Conservation (phyloP, 2,797 vertebrate genomes). For the Lepilemur septentrionalis region DNA sequence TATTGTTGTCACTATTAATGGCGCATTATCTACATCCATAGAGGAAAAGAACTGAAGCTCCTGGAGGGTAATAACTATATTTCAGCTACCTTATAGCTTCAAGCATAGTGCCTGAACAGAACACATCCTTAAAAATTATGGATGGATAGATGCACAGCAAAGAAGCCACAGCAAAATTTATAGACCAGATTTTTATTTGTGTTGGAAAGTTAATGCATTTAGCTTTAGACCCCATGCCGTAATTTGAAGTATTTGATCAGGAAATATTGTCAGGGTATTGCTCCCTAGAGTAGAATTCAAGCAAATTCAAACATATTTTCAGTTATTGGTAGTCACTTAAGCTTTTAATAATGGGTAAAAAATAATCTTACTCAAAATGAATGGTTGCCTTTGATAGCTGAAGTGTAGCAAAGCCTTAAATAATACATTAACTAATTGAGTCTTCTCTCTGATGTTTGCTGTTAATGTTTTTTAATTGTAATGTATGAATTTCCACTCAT, state of each 20-base stretch:
- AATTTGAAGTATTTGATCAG: constrained; percentile 27
- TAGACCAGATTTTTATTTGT: not conserved
- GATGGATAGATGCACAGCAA: not conserved
- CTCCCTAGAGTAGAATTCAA: constrained; percentile 53
- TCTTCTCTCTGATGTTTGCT: constrained; percentile 28
- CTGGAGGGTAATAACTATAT: not conserved
- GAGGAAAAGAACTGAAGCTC: not conserved
- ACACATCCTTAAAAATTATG: not conserved
- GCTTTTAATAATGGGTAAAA: constrained; percentile 64
- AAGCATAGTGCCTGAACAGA: not conserved
- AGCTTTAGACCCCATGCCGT: constrained; percentile 5
- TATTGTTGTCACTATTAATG: not conserved
- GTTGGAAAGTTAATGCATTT: constrained; percentile 40
- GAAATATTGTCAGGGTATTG: not conserved
- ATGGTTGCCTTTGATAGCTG: constrained; percentile 36
- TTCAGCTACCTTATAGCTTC: not conserved
- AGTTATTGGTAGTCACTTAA: constrained; percentile 53
- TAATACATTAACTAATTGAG: constrained; percentile 68
- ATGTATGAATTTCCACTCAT: constrained; percentile 48
- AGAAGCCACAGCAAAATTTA: not conserved
- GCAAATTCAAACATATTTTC: constrained; percentile 48
- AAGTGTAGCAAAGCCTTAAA: constrained; percentile 61
- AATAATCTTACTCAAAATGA: constrained; percentile 47
- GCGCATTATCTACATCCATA: not conserved
- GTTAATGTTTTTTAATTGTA: constrained; percentile 60